A percentile compares a stretch with the other conserved stretches of the same genome.
These are phyloP conservation scores for Latrodectus elegans DNA, from an alignment of 2,888 invertebrate species.

Conservation along the genomic window DNA sequence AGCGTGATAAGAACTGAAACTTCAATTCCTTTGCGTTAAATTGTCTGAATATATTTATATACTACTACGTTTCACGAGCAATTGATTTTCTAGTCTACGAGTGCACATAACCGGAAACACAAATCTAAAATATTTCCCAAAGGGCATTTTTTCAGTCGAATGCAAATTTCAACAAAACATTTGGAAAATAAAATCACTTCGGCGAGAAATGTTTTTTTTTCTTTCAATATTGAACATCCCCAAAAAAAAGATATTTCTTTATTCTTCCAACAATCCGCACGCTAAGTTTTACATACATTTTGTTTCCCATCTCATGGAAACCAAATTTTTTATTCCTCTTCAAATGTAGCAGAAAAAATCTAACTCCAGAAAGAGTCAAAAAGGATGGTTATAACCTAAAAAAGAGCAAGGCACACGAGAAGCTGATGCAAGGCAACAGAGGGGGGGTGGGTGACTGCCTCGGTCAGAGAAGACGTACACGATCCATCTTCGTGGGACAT, in stretches of 20 bases:
- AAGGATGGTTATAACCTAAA: not conserved
- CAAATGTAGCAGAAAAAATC: slow-evolving; percentile 41
- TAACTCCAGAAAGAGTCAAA: slow-evolving; percentile 18
- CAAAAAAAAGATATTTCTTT: not conserved
- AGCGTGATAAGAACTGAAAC: no score
- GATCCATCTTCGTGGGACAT: slow-evolving; percentile 37
- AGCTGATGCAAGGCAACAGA: not conserved
- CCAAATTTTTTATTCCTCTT: slow-evolving; percentile 16
- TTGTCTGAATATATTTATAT: no score
- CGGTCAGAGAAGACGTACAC: slow-evolving; percentile 24
- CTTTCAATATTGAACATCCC: not conserved
- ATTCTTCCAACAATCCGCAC: not conserved
- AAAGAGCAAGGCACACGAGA: not conserved
- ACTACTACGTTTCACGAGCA: no score
- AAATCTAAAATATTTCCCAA: no score
- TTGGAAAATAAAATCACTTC: no score
- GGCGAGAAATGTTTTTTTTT: no score
- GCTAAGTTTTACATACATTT: not conserved
- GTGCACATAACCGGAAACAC: no score
- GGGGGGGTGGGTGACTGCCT: not conserved
- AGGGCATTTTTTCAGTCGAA: no score
- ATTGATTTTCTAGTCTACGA: no score
- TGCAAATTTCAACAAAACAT: no score
- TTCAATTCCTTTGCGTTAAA: no score
- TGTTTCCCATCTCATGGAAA: not conserved